Evolutionary conservation across 2,888 invertebrate genomes (phyloP), one percentile per base, ranked within the genome.

Genomic region (Stenichneumon culpator): DNA sequence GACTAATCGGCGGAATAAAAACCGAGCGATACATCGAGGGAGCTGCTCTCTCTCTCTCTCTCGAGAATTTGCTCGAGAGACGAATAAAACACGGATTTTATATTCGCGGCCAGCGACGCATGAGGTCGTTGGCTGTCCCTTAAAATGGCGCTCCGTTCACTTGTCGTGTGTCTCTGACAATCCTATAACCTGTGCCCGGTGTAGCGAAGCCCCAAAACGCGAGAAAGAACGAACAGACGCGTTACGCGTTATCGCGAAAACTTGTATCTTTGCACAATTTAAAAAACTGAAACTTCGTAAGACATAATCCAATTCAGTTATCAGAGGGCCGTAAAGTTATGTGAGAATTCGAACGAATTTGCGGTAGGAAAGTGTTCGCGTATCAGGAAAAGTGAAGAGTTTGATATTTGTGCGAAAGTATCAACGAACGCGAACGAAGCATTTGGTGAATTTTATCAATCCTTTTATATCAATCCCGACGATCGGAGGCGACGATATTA

Each of bases 401-500:
- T 63, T 63, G 57, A 63, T 57, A 63, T 47, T 63, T 52, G 77
- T 79, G 82, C 54, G 63, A 74, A 79, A 36, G 16, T 67, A 50
- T 47, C 78, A 25, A 65, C 47, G 54, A 79, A 68, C 16, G n/a
- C 25, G 69, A 69, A 22, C 63, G 52, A 68, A 50, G 57, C 68
- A 78, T 74, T 84, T 74, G 86, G 86, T 86, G 86, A 86, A 84
- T 84, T 74, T 84, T 47, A 81, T 84, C 81, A 50, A 82, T 82
- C 69, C 69, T 70, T 52, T 74, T 47, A 39, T 25, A 16, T 63
- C 16, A 44, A 75, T 52, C 25, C 52, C 28, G 16, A 52, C 36
- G 39, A 52, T 65, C 65, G 32, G 6, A 50, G 14, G 78, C 63
- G 36, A 69, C 32, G 54, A 65, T 44, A 68, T 16, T 11, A 44